Base-by-base conservation (phyloP, 2,797 vertebrate species). In the Lateolabrax maculatus region DNA sequence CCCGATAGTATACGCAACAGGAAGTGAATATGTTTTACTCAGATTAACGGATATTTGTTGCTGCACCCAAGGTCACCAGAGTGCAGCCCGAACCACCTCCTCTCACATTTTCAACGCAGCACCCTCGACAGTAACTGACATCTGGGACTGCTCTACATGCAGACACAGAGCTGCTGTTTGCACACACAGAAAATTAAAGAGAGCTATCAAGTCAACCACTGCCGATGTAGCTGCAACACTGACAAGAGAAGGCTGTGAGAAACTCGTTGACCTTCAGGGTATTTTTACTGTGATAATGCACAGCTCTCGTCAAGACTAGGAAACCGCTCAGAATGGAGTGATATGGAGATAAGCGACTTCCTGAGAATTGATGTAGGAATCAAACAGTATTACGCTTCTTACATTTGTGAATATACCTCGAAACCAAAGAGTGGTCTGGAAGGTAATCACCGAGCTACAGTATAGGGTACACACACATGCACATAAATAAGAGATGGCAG, bases 401-500 rank as follows among this genome's bases (percentile, higher is more conserved):
- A n/a, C 68, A 21, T 70, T 34, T 75, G 66, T 74, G 51, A 80
- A 27, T 69, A 51, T 62, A 69, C 21, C 34, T 61, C 48, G 9
- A n/a, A 77, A 43, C 63, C 13, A 37, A 60, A 80, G 66, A 69
- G 37, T 75, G 61, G 84, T 86, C 79, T 80, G 58, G 31, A 84
- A 52, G n/a, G 84, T 71, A 81, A 84, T 90, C 51, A 61, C 48
- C 41, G 66, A 15, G 55, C 65, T 57, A 36, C 46, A 48, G 61
- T 63, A 62, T 29, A 57, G 67, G 36, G 44, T 9, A 36, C 52
- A 66, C 74, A 41, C 34, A 23, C 65, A 62, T 39, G 48, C 60
- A 71, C 82, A 76, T 67, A 60, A 83, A 85, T 58, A 70, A 80
- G 66, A 77, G 83, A 88, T 78, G 88, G 80, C 81, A 76, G 75